Conservation (phyloP, 2,888 invertebrate species). For the Campopleginae sp. region DNA sequence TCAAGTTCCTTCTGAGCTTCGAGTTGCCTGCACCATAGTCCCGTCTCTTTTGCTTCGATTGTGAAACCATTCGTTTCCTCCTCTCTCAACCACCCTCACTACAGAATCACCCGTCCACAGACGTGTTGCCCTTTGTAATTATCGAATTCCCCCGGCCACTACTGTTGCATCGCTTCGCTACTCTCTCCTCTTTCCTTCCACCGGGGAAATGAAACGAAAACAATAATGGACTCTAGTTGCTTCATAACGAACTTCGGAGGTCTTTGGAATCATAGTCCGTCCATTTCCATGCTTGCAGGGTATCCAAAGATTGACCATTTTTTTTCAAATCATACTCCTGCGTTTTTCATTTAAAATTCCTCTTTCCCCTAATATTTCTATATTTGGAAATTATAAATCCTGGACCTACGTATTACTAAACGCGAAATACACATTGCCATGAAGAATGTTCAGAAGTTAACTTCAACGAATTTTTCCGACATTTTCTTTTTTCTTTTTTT, state of each 20-base stretch:
- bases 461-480: not conserved
- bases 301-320: not conserved
- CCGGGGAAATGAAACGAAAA: slow-evolving; percentile 62
- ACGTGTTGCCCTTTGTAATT: slow-evolving; percentile 72
- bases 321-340: not conserved
- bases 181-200: slow-evolving; percentile 48
- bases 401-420: not conserved
- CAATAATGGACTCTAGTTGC: slow-evolving; percentile 53
- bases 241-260: slow-evolving; percentile 33
- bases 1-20: slow-evolving; percentile 62
- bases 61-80: slow-evolving; percentile 27
- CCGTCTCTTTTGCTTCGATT: slow-evolving; percentile 23
- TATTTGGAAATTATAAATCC: not conserved
- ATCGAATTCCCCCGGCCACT: slow-evolving; percentile 63
- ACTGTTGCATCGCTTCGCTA: slow-evolving; percentile 48
- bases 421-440: not conserved
- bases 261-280: not conserved
- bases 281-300: not conserved
- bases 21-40: slow-evolving; percentile 43
- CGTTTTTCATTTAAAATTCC: not conserved
- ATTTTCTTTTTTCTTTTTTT: slow-evolving; percentile 61
- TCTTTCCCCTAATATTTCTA: not conserved
- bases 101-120: slow-evolving; percentile 46
- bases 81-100: slow-evolving; percentile 38
- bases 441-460: not conserved